phyloP scores from a whole-genome alignment of 2,797 vertebrate genomes.

The Lagodon rhomboides region DNA sequence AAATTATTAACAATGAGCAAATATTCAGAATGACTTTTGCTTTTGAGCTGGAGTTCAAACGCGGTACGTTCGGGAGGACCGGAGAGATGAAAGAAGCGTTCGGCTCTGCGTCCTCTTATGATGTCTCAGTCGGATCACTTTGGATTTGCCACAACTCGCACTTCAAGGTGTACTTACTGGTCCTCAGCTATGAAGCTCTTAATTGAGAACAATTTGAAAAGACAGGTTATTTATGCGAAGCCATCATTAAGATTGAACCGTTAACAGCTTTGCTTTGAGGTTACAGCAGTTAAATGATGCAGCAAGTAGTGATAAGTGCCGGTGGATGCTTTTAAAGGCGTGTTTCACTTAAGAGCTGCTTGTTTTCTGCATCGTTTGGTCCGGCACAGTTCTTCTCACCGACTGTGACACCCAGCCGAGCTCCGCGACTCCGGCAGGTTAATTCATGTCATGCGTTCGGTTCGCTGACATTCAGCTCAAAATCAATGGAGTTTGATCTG shows the following conservation, averaged over 20 bases:
- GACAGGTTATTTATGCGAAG: too few relatives aligned
- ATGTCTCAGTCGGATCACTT: background rate
- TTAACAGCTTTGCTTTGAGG: slow-evolving; percentile 7
- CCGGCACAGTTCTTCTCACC: background rate
- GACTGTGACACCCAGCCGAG: background rate
- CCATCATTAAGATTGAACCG: slow-evolving; percentile 15
- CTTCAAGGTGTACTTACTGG: background rate
- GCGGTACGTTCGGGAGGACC: too few relatives aligned
- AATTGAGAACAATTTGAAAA: too few relatives aligned
- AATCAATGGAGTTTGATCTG: background rate
- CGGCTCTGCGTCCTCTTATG: background rate
- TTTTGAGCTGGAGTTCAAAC: too few relatives aligned
- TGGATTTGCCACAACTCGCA: background rate
- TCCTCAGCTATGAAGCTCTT: background rate
- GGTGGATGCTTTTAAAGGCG: slow-evolving; percentile 1
- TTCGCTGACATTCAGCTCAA: background rate
- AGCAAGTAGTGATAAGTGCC: slow-evolving; percentile 5
- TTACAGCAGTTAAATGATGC: slow-evolving; percentile 33
- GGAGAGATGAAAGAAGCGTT: background rate
- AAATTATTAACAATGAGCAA: slow-evolving; percentile 15
- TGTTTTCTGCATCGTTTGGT: slow-evolving; percentile 21
- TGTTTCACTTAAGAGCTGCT: slow-evolving; percentile 7
- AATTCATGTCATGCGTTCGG: background rate
- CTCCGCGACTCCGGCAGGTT: background rate
- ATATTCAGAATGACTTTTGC: slow-evolving; percentile 22